Base-by-base conservation (phyloP, 2,888 invertebrate genomes). In the Tryphoninae sp. region DNA sequence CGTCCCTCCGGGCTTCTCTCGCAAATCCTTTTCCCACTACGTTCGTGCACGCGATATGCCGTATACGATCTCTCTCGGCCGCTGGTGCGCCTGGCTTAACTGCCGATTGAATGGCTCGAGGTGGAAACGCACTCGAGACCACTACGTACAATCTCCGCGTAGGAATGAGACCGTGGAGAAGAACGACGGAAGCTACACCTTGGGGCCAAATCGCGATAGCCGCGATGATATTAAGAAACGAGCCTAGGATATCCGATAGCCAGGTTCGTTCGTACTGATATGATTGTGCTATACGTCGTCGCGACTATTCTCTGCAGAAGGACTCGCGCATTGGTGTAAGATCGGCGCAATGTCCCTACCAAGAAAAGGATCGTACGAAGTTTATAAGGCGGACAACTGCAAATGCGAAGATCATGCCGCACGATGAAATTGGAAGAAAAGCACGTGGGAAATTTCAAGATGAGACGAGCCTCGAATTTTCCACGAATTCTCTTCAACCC, bases 71-170 rank as follows among this genome's bases (percentile, higher is more conserved):
- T 45, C 42, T 26, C 61, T 53, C 69, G 33, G 49, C 53, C 61
- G 26, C 40, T 65, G 73, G 73, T 74, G 71, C 33, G 33, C 65
- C 23, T 61, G 78, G 80, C 83, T 83, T 85, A 85, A 85, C 85
- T 83, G 85, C 84, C 86, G 84, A 86, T 87, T 86, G 85, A 86
- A 86, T 78, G 81, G 81, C 81, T 80, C 59, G 53, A 77, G 77
- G 82, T 80, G 75, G 78, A 81, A 84, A 84, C 84, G 81, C 84
- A 83, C 84, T 82, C 68, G 78, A 79, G 81, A 73, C 69, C 69
- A 62, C 74, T 65, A 53, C 61, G 33, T 72, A 77, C 59, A 55
- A 58, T 68, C 51, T 77, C 67, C 42, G 55, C 33, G 23, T 64
- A 16, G 77, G 62, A 26, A 65, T 71, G 78, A 78, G 69, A 55